Base-by-base conservation (phyloP, 2,797 vertebrate species). In the Menidia menidia region DNA sequence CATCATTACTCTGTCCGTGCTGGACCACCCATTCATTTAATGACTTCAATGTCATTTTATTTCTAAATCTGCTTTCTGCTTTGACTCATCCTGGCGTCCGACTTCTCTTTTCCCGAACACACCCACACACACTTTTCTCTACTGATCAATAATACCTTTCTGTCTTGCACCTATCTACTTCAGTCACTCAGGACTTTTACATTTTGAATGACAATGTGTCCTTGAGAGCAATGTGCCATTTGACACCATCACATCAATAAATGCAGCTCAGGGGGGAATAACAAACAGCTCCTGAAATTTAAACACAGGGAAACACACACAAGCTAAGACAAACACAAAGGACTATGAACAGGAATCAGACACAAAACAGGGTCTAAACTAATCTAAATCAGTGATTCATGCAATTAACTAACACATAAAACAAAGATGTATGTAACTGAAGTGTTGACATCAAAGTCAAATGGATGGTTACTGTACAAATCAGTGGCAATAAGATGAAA, bases 161-260 rank as follows among this genome's bases (percentile, higher is more conserved):
- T 71, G 64, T 51, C 58, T 30, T 55, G 45, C 31, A 60, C 64
- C 63, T 66, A 53, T 54, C 41, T 52, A 64, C 3, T 42, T 75
- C 71, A 75, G 18, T 81, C 78, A 73, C 60, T 45, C 54, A 61
- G 63, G 60, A 51, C 47, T 68, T 86, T 71, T 73, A 67, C 81
- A 68, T 82, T 72, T 45, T 19, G 30, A 47, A 15, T 3, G 6
- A 31, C 66, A 48, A 19, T 35, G 42, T 67, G 84, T 87, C 89
- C 87, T 85, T 82, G 68, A 83, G 81, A 73, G 66, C 62, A 74
- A 33, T 33, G 63, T 55, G 58, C 65, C 64, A 71, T 57, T 56
- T 67, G 43, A 65, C 77, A 77, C 12, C 32, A 66, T 51, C 31
- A 43, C 72, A 68, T 75, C 75, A 54, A 88, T 82, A 85, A 50